Conservation (phyloP, 2,113 vertebrate genomes). For the Dasyornis broadbenti region DNA sequence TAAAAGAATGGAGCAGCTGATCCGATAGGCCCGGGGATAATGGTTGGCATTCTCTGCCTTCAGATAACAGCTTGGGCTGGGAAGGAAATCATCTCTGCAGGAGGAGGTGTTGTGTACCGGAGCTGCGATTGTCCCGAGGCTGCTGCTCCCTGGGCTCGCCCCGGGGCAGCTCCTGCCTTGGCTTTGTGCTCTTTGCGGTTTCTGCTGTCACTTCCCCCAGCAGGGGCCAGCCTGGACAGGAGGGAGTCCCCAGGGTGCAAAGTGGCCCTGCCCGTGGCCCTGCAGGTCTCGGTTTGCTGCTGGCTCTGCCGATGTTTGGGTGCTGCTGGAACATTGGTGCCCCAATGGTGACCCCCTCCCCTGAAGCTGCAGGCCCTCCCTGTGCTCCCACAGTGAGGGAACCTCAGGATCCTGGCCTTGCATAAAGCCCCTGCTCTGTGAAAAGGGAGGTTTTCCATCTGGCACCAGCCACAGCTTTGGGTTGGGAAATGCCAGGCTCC, state of each 20-base stretch:
- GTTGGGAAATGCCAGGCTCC: background rate
- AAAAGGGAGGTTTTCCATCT: too few relatives aligned
- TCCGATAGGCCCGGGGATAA: background rate
- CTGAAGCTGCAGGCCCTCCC: too few relatives aligned
- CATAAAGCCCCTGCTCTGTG: too few relatives aligned
- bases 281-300: too few relatives aligned
- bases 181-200: too few relatives aligned
- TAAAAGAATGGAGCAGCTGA: conserved; percentile 21
- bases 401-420: too few relatives aligned
- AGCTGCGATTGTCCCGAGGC: rapidly evolving
- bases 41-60: background rate
- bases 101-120: background rate
- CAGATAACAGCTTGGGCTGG: background rate
- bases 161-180: too few relatives aligned
- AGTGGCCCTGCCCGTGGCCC: rapidly evolving
- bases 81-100: background rate
- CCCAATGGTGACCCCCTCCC: too few relatives aligned
- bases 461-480: too few relatives aligned
- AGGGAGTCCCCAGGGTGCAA: background rate
- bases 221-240: background rate
- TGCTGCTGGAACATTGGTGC: too few relatives aligned
- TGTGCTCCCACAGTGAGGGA: too few relatives aligned
- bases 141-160: background rate
- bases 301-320: too few relatives aligned
- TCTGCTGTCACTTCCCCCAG: background rate